Evolutionary conservation across 2,113 vertebrate species (phyloP).

Genomic region (Dasypus novemcinctus): DNA sequence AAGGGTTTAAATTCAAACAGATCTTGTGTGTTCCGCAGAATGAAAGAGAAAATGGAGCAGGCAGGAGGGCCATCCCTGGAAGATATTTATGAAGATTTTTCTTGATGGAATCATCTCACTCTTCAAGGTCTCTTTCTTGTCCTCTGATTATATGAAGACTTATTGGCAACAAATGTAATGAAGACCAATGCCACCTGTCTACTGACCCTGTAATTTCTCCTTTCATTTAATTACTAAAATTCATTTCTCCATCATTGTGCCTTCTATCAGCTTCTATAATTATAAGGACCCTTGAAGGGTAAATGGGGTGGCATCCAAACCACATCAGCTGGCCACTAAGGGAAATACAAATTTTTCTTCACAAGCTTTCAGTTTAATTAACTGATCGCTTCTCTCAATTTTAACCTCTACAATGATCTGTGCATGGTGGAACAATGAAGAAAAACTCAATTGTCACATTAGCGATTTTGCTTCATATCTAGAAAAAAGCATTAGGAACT

Average conservation of each 20-base stretch:
- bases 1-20: not conserved
- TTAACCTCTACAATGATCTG: rapidly evolving
- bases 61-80: not conserved
- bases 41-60: rapidly evolving
- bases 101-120: rapidly evolving
- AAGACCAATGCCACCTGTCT: not conserved
- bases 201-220: not conserved
- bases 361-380: not conserved
- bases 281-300: not conserved
- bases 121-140: rapidly evolving
- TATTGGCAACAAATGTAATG: not conserved
- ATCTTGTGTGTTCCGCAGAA: not conserved
- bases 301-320: not conserved
- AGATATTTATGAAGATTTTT: not conserved
- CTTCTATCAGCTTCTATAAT: not conserved
- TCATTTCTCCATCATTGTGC: not conserved
- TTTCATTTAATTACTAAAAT: slow-evolving; percentile 8
- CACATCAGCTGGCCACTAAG: not conserved
- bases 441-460: rapidly evolving
- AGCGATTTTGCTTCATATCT: not conserved
- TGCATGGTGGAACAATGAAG: rapidly evolving
- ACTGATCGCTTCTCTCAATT: rapidly evolving
- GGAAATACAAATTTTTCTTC: not conserved
- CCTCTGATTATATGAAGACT: not conserved
- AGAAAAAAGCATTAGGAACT: not conserved